These are phyloP conservation scores for Diaphora mendica DNA, from an alignment of 2,888 invertebrate species.

Conservation along the genomic window DNA sequence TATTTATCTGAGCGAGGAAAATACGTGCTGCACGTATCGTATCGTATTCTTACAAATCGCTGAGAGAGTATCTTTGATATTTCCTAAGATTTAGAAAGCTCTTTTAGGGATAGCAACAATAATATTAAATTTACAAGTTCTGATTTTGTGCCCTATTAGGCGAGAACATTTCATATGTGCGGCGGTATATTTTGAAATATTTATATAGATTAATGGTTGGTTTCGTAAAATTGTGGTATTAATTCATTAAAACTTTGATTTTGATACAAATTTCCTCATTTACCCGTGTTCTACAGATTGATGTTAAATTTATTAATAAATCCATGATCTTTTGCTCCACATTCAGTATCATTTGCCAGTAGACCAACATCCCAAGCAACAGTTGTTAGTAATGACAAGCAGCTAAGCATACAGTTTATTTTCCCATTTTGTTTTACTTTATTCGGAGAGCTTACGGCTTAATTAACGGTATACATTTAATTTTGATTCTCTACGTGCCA, in stretches of 20 bases:
- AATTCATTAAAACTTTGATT: too few species aligned
- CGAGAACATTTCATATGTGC: not conserved
- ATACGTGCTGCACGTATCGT: slow-evolving; percentile 45
- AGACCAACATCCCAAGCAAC: not conserved
- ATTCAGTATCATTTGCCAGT: too few species aligned
- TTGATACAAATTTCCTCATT: too few species aligned
- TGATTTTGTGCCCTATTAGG: not conserved
- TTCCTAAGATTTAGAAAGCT: not conserved
- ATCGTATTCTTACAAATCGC: slow-evolving; percentile 17
- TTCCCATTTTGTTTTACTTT: not conserved
- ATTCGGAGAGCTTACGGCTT: too few species aligned
- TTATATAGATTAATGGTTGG: not conserved
- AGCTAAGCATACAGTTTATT: not conserved
- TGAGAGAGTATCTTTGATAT: slow-evolving; percentile 5
- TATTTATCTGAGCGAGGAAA: slow-evolving; percentile 43
- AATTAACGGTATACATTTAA: too few species aligned
- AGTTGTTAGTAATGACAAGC: not conserved
- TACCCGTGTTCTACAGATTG: too few species aligned
- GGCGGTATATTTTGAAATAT: not conserved
- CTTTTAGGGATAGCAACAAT: not conserved
- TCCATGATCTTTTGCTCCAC: too few species aligned
- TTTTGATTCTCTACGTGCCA: not conserved
- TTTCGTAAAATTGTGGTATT: too few species aligned
- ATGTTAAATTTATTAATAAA: too few species aligned
- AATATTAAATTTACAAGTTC: not conserved